Percentiles rank a stretch among this genome's conserved stretches.
Conservation (phyloP, 2,888 invertebrate genomes). For the Gryllus longicercus region DNA sequence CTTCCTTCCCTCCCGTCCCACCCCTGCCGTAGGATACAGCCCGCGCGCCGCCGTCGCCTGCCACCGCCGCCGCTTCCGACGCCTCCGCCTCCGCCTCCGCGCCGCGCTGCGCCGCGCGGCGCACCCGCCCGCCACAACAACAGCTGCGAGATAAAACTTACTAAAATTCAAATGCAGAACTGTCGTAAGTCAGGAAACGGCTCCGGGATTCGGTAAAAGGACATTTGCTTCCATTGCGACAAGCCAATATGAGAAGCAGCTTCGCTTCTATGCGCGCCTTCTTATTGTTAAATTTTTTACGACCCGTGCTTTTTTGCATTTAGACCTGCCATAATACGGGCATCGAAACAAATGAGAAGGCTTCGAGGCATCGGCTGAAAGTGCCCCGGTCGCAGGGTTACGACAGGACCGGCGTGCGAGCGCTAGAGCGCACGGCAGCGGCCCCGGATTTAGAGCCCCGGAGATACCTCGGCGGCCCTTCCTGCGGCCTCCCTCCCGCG, state of each 20-base stretch:
- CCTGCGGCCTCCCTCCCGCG: not conserved
- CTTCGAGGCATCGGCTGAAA: not conserved
- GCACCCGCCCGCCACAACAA: constrained; percentile 18
- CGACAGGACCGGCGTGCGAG: not conserved
- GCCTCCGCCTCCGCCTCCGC: not conserved
- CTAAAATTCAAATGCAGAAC: constrained; percentile 32
- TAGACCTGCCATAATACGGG: constrained; percentile 18
- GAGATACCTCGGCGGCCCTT: not conserved
- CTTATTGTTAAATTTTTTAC: constrained; percentile 26
- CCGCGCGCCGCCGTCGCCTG: not conserved
- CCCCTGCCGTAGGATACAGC: not conserved
- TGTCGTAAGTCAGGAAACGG: constrained; percentile 32
- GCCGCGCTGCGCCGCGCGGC: not conserved
- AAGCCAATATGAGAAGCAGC: constrained; percentile 25
- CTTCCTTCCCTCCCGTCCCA: not conserved
- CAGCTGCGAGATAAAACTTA: constrained; percentile 30
- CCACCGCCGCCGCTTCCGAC: not conserved
- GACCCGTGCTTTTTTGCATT: not conserved
- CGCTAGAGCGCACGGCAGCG: not conserved
- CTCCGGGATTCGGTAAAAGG: constrained; percentile 30
- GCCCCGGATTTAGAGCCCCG: not conserved
- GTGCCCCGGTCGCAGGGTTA: not conserved
- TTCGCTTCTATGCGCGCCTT: constrained; percentile 22
- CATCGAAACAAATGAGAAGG: constrained; percentile 21
- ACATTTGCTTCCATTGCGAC: constrained; percentile 26